Conservation (phyloP, 1,140 invertebrate genomes). For the Drosophila yakuba region DNA sequence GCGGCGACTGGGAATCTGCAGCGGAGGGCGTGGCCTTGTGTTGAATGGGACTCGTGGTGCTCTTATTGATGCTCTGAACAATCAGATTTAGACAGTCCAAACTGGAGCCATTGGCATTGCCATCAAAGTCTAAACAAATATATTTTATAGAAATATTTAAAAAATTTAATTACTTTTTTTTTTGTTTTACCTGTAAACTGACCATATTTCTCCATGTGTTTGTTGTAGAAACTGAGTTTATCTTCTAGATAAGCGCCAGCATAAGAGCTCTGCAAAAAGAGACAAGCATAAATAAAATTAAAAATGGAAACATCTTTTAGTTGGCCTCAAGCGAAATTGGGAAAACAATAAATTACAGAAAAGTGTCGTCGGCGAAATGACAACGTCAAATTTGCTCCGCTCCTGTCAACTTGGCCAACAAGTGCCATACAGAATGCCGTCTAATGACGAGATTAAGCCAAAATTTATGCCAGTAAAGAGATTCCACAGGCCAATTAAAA, state of each 20-base stretch:
- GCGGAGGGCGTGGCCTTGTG: slow-evolving; percentile 25
- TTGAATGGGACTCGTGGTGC: slow-evolving; percentile 45
- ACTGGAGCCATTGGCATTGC: slow-evolving; percentile 85
- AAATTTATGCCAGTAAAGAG: slow-evolving; percentile 60
- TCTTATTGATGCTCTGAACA: slow-evolving; percentile 87
- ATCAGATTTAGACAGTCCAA: slow-evolving; percentile 88
- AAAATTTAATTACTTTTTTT: too few species aligned
- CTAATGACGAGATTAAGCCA: slow-evolving; percentile 80
- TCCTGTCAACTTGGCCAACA: slow-evolving; percentile 55
- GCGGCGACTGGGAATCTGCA: slow-evolving; percentile 26
- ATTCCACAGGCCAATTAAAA: slow-evolving; percentile 79
- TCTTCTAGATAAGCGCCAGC: slow-evolving; percentile 80
- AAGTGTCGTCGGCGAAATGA: slow-evolving; percentile 47
- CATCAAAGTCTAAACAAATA: slow-evolving; percentile 45
- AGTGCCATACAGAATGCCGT: slow-evolving; percentile 63
- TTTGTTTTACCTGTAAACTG: slow-evolving; percentile 72
- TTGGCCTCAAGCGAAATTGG: slow-evolving; percentile 37
- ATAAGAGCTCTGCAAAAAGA: slow-evolving; percentile 82
- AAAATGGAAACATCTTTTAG: slow-evolving; percentile 9
- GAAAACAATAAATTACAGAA: slow-evolving; percentile 53
- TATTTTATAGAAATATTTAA: neutral
- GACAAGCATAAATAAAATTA: neutral
- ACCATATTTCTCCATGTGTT: slow-evolving; percentile 74
- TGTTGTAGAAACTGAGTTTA: slow-evolving; percentile 73
- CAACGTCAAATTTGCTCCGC: slow-evolving; percentile 47